phyloP scores from a whole-genome alignment of 2,113 vertebrate species.

The Apodemus speciosus region DNA sequence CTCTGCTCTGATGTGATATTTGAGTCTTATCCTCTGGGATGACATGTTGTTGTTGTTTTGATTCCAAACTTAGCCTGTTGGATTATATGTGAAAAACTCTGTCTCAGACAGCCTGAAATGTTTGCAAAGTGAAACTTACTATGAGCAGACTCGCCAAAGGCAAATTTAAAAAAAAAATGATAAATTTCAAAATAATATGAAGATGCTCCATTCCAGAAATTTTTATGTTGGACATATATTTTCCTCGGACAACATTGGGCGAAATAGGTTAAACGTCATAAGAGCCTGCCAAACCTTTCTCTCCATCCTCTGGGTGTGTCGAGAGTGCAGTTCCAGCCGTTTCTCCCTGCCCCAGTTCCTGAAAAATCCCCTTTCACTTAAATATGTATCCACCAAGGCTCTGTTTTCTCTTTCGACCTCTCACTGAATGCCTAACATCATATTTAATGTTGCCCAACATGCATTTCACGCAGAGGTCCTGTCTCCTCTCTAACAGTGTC shows the following conservation, averaged over 20 bases:
- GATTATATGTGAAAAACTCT: background rate
- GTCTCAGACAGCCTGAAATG: background rate
- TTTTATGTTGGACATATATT: background rate
- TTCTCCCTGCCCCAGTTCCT: background rate
- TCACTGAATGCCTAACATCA: background rate
- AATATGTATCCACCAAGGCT: background rate
- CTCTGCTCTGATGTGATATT: background rate
- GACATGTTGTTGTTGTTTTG: conserved; percentile 12
- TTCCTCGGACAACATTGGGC: background rate
- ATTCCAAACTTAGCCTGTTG: conserved; percentile 25
- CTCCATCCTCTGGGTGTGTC: background rate
- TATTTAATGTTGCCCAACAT: background rate
- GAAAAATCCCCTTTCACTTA: background rate
- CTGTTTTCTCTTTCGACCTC: background rate
- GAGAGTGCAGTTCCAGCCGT: background rate
- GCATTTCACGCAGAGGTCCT: background rate
- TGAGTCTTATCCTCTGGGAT: background rate
- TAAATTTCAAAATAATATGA: background rate
- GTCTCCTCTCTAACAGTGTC: background rate
- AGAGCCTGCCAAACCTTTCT: background rate
- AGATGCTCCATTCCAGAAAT: background rate
- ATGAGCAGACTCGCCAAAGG: background rate
- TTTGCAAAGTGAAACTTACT: conserved; percentile 2
- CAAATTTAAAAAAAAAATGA: background rate
- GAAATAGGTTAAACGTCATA: background rate